Percentiles rank a stretch among this genome's conserved stretches.
These are phyloP conservation scores for Centropus bengalensis DNA, from an alignment of 2,113 vertebrate species.

Conservation along the genomic window DNA sequence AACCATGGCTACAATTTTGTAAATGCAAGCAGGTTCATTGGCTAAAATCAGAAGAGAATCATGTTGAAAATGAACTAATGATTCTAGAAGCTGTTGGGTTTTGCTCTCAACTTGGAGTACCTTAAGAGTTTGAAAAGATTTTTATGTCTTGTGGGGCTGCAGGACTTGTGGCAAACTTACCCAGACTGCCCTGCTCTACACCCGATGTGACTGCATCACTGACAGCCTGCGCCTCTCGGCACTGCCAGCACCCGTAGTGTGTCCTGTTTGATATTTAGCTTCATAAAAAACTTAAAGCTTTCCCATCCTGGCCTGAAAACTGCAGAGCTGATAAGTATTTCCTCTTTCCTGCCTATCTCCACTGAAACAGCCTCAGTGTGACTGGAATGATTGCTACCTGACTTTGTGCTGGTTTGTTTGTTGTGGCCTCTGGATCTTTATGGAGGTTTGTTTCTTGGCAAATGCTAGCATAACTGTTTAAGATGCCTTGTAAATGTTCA, in stretches of 20 bases:
- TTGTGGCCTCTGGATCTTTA: neutral
- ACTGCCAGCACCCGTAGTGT: neutral
- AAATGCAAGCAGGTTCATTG: neutral
- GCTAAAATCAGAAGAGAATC: neutral
- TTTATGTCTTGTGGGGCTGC: neutral
- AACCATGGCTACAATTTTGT: neutral
- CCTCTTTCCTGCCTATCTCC: neutral
- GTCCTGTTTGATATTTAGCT: neutral
- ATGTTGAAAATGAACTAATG: neutral
- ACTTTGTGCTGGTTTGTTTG: neutral
- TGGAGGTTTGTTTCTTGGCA: neutral
- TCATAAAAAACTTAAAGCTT: neutral
- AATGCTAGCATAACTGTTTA: neutral
- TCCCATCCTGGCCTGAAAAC: neutral
- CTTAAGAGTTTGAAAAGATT: neutral
- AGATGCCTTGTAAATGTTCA: neutral
- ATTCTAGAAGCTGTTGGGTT: neutral
- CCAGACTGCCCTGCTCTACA: neutral
- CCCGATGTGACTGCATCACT: neutral
- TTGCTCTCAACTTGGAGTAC: neutral
- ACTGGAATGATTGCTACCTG: neutral
- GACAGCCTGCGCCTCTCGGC: neutral
- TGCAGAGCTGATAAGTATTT: neutral
- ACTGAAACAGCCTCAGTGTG: neutral
- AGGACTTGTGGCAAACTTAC: neutral